Conservation (phyloP, 2,888 invertebrate genomes). For the Julus scandinavius region DNA sequence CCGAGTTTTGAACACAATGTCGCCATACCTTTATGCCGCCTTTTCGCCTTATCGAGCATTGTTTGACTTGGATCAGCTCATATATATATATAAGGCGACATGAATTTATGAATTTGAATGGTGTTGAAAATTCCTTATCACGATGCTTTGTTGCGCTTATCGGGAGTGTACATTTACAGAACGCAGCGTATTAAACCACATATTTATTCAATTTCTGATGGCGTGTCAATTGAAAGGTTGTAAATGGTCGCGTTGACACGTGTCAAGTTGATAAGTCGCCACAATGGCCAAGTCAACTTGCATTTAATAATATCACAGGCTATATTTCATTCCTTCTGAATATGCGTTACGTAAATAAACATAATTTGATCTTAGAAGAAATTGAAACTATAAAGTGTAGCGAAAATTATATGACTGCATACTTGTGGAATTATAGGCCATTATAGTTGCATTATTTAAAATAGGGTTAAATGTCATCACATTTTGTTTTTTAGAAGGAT, state of each 20-base stretch:
- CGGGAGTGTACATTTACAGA: background rate
- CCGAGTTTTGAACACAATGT: background rate
- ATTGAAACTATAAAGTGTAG: too few relatives aligned
- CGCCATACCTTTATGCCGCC: background rate
- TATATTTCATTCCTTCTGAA: background rate
- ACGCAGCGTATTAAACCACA: background rate
- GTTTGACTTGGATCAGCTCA: background rate
- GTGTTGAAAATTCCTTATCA: background rate
- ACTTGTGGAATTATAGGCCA: too few relatives aligned
- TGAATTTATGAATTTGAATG: background rate
- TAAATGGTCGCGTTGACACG: background rate
- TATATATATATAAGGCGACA: background rate
- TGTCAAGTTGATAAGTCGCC: background rate
- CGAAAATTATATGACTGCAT: too few relatives aligned
- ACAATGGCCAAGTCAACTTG: background rate
- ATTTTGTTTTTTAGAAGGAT: too few relatives aligned
- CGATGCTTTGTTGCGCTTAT: background rate
- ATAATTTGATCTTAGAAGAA: background rate
- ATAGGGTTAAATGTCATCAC: too few relatives aligned
- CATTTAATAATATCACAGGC: background rate
- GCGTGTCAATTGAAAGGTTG: constrained; percentile 3
- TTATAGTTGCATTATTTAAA: too few relatives aligned
- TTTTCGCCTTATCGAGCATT: background rate
- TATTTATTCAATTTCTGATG: background rate
- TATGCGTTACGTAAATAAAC: background rate